These are phyloP conservation scores for Philereme transversata DNA, from an alignment of 2,888 invertebrate species.

Conservation along the genomic window DNA sequence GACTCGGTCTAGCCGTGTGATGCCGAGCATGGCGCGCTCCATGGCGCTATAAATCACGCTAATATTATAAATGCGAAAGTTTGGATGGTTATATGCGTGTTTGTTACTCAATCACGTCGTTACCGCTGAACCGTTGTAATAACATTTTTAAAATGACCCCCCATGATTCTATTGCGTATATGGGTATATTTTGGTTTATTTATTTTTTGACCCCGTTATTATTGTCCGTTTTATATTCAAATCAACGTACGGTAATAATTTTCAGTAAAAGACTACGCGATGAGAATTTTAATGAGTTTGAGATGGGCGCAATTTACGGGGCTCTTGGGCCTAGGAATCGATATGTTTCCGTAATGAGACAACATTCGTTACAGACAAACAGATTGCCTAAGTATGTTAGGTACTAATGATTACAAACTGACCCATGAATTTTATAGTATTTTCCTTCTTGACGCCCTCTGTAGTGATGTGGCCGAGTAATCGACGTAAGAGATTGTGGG, in stretches of 20 bases:
- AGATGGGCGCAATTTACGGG: constrained; percentile 33
- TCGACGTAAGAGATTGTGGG: no score
- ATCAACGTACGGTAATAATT: constrained; percentile 35
- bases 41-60: no score
- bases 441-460: no score
- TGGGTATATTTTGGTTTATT: constrained; percentile 10
- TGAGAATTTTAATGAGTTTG: constrained; percentile 39
- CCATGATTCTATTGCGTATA: no score
- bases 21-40: no score
- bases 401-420: constrained; percentile 22
- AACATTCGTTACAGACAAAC: constrained; percentile 19
- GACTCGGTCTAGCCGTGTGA: no score
- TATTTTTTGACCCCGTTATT: constrained; percentile 12
- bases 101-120: no score
- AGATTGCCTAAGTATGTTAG: constrained; percentile 11
- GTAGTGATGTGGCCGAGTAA: no score
- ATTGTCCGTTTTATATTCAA: constrained; percentile 27
- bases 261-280: constrained; percentile 35
- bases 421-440: neutral
- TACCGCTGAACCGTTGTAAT: no score
- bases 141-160: neutral
- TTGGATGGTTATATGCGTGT: no score
- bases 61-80: no score
- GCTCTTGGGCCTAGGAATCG: constrained; percentile 27
- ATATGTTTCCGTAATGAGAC: constrained; percentile 32